phyloP scores from a whole-genome alignment of 2,888 invertebrate species.

The Meiosimyza decipiens region DNA sequence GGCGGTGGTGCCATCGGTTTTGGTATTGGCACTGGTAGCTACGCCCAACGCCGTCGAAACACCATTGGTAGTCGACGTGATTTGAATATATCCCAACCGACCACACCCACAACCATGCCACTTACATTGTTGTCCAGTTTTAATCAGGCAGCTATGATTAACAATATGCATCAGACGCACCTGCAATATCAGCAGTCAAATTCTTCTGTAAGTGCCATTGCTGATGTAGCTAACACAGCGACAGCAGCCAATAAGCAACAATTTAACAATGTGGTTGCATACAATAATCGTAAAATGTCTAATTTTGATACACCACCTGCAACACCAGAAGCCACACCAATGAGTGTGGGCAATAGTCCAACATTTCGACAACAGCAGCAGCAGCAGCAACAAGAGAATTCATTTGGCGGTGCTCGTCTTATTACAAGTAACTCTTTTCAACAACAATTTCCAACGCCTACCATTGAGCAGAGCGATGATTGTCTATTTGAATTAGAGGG shows the following conservation, averaged over 20 bases:
- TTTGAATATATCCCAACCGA: slow-evolving; percentile 36
- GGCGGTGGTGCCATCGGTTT: slow-evolving; percentile 41
- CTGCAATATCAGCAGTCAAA: neutral
- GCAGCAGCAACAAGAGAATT: slow-evolving; percentile 44
- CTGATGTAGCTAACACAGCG: slow-evolving; percentile 12
- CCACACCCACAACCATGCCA: slow-evolving; percentile 35
- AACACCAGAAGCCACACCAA: slow-evolving; percentile 66
- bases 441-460: slow-evolving; percentile 48
- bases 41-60: slow-evolving; percentile 53
- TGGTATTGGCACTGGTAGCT: slow-evolving; percentile 27
- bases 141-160: slow-evolving; percentile 39
- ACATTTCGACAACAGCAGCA: slow-evolving; percentile 59
- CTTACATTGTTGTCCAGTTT: slow-evolving; percentile 43
- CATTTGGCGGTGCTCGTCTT: slow-evolving; percentile 12
- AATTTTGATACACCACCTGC: slow-evolving; percentile 67
- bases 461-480: slow-evolving; percentile 71
- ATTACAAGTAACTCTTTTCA: slow-evolving; percentile 41
- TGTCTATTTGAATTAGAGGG: slow-evolving; percentile 84
- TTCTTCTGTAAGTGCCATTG: slow-evolving; percentile 30
- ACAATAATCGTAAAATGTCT: slow-evolving; percentile 57
- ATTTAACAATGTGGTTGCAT: slow-evolving; percentile 40
- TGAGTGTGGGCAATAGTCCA: slow-evolving; percentile 67
- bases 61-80: slow-evolving; percentile 57
- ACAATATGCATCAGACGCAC: slow-evolving; percentile 22
- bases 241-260: slow-evolving; percentile 26